Conservation (phyloP, 1,140 invertebrate species). For the Drosophila nebulosa region DNA sequence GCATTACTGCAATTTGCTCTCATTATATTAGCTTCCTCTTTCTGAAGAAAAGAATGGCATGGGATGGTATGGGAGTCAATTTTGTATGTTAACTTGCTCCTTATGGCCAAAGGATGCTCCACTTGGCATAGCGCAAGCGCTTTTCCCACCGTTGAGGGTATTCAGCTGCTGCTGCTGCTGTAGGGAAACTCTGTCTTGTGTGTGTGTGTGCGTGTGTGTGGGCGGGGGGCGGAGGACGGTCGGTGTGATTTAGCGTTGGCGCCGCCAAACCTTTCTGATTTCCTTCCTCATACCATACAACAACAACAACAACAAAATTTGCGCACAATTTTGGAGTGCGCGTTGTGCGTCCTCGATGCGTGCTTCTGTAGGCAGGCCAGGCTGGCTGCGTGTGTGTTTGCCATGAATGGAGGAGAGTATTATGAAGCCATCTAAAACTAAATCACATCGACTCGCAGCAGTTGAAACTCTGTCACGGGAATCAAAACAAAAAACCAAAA, state of each 20-base stretch:
- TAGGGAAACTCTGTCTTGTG: not conserved
- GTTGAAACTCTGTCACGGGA: constrained; percentile 14
- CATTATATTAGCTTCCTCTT: not conserved
- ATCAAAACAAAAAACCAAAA: not conserved
- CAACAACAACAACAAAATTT: constrained; percentile 3
- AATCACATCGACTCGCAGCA: constrained; percentile 47
- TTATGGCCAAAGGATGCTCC: not conserved
- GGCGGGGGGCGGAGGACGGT: not conserved
- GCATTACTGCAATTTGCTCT: not conserved
- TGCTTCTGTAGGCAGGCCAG: too few relatives aligned
- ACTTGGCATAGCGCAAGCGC: not conserved
- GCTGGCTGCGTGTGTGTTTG: constrained; percentile 1
- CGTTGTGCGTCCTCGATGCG: constrained; percentile 16
- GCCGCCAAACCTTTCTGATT: not conserved
- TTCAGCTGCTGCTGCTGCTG: not conserved
- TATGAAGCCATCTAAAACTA: constrained; percentile 34
- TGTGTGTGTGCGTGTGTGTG: not conserved
- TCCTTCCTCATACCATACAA: not conserved
- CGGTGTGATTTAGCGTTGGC: not conserved
- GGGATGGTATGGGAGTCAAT: too few relatives aligned
- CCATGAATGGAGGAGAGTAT: constrained; percentile 28
- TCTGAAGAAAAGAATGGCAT: too few relatives aligned
- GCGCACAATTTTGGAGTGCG: constrained; percentile 49
- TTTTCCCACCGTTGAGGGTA: not conserved
- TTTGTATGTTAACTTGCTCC: not conserved